Conservation (phyloP, 2,113 vertebrate genomes). For the Isurus oxyrinchus region DNA sequence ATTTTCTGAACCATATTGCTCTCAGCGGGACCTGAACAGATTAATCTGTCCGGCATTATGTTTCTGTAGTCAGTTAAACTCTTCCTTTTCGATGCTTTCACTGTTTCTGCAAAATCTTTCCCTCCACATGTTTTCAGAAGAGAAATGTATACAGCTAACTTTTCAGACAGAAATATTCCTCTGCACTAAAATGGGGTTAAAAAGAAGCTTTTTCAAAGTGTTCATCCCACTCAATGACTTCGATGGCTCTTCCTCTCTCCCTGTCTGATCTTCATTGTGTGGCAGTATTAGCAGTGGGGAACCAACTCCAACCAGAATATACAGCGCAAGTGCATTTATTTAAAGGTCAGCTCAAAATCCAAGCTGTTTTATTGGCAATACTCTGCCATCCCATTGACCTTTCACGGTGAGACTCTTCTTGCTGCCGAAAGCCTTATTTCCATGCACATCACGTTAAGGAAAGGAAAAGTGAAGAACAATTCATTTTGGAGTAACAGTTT, state of each 20-base stretch:
- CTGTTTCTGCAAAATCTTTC: neutral
- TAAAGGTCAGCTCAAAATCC: constrained; percentile 34
- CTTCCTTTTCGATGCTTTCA: neutral
- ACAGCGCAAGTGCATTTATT: neutral
- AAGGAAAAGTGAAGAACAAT: neutral
- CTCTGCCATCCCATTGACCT: neutral
- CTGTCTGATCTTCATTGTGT: neutral
- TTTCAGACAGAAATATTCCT: neutral
- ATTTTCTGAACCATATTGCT: neutral
- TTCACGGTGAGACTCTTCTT: neutral
- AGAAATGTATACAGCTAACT: neutral
- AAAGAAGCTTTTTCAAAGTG: neutral
- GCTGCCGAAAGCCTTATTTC: neutral
- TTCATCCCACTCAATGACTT: neutral
- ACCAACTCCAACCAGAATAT: constrained; percentile 10
- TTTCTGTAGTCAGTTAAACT: neutral
- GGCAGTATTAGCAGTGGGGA: neutral
- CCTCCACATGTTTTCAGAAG: neutral
- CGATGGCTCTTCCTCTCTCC: neutral
- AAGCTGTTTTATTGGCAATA: constrained; percentile 34
- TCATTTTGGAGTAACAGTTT: neutral
- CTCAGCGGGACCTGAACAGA: neutral
- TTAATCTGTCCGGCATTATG: neutral
- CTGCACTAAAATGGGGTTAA: neutral
- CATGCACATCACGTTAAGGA: neutral